These are phyloP conservation scores for Lutraria lutraria DNA, from an alignment of 2,888 invertebrate species.

Conservation along the genomic window DNA sequence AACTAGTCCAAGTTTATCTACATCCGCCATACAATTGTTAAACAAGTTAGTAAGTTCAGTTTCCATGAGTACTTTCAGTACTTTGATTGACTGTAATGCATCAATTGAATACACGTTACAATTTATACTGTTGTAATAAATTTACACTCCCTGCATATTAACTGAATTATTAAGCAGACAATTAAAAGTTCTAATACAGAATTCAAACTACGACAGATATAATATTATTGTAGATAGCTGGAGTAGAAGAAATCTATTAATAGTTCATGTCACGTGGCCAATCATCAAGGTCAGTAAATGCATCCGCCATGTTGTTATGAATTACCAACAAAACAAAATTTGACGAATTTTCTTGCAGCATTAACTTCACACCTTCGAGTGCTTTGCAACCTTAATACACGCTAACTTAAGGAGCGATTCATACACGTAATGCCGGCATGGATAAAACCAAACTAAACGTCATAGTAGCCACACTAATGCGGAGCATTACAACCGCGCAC, in stretches of 20 bases:
- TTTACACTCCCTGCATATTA: too few relatives aligned
- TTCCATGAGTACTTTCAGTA: too few relatives aligned
- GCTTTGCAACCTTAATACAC: background rate
- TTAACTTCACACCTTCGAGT: too few relatives aligned
- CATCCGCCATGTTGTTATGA: slow-evolving; percentile 19
- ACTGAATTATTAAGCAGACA: too few relatives aligned
- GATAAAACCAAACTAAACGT: background rate
- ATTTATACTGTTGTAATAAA: too few relatives aligned
- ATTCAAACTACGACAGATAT: background rate
- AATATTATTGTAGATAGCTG: background rate
- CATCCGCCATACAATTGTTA: too few relatives aligned
- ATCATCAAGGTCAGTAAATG: slow-evolving; percentile 15
- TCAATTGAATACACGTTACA: too few relatives aligned
- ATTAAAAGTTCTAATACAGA: too few relatives aligned
- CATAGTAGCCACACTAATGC: background rate
- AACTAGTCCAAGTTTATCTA: too few relatives aligned
- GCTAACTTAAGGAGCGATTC: background rate
- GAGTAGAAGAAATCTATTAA: background rate
- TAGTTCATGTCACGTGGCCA: slow-evolving; percentile 11
- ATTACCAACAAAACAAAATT: background rate
- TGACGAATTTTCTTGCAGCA: background rate
- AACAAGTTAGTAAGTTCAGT: too few relatives aligned
- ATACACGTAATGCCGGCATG: background rate
- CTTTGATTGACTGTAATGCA: too few relatives aligned
- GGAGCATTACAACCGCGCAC: background rate